A percentile compares a stretch with the other conserved stretches of the same genome.
phyloP scores from a whole-genome alignment of 2,797 vertebrate genomes.

The Oreonectes daqikongensis region DNA sequence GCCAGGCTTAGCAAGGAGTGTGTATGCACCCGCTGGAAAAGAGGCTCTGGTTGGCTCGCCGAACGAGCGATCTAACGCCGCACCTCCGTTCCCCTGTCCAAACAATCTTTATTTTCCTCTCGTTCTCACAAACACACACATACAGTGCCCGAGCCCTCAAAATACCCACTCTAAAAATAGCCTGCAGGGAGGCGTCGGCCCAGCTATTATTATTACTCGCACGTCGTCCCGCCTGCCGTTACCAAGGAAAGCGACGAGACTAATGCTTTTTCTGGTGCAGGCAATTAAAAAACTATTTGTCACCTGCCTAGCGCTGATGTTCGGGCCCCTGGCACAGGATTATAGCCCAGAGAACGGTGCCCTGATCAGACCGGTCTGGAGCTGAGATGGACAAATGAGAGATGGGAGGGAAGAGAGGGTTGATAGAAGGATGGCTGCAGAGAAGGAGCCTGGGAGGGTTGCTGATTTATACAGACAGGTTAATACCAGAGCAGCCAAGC shows the following conservation, averaged over 20 bases:
- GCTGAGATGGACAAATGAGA: constrained; percentile 40
- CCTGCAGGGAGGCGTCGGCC: constrained; percentile 53
- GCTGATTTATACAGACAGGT: constrained; percentile 84
- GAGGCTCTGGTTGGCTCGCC: constrained; percentile 62
- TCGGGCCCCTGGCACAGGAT: constrained; percentile 72
- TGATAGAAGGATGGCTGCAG: constrained; percentile 48
- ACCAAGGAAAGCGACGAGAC: constrained; percentile 81
- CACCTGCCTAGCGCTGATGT: constrained; percentile 80
- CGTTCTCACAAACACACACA: constrained; percentile 45
- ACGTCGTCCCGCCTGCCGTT: constrained; percentile 75
- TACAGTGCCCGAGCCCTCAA: constrained; percentile 62
- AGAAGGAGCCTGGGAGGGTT: constrained; percentile 64
- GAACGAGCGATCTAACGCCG: constrained; percentile 64
- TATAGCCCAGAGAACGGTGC: constrained; percentile 51
- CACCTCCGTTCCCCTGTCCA: constrained; percentile 64
- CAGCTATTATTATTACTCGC: constrained; percentile 80
- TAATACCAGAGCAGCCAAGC: constrained; percentile 76
- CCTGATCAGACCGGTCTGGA: constrained; percentile 28
- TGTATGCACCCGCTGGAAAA: constrained; percentile 55
- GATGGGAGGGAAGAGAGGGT: constrained; percentile 24
- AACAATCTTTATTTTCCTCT: constrained; percentile 24
- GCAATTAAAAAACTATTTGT: constrained; percentile 96
- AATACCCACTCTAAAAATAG: constrained; percentile 80
- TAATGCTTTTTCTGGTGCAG: constrained; percentile 88
- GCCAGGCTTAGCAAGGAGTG: constrained; percentile 28